phyloP scores from a whole-genome alignment of 2,888 invertebrate genomes.

The Andrena hattorfiana region DNA sequence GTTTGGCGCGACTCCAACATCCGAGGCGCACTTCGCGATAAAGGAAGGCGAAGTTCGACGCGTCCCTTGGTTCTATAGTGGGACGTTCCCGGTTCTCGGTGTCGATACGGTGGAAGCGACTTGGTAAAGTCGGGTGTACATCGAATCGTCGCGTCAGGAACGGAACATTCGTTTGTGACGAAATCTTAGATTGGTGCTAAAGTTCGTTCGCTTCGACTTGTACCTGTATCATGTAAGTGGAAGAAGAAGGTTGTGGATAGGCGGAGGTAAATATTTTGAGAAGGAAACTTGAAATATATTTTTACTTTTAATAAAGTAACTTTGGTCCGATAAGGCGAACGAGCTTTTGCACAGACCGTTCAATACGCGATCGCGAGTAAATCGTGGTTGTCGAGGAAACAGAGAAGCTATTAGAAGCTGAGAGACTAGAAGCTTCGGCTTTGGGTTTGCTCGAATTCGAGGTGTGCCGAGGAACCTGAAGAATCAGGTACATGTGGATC shows the following conservation, averaged over 20 bases:
- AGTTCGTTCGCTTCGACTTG: no score
- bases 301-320: no score
- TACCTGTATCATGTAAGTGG: no score
- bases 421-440: conserved; percentile 13
- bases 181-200: no score
- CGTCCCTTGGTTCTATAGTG: not conserved
- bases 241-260: no score
- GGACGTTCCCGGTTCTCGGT: not conserved
- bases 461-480: conserved; percentile 26
- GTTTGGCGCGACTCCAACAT: not conserved
- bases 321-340: not conserved
- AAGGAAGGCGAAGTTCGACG: not conserved
- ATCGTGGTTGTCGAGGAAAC: not conserved
- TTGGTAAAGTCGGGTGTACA: no score
- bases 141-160: no score
- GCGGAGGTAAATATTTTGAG: no score
- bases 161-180: not conserved
- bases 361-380: not conserved
- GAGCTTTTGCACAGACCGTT: not conserved
- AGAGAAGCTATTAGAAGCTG: conserved; percentile 37
- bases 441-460: conserved; percentile 26
- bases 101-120: not conserved
- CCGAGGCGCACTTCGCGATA: not conserved
- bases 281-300: no score
- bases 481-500: not conserved